Evolutionary conservation across 1,140 invertebrate genomes (phyloP).

Genomic region (Heterodera schachtii): DNA sequence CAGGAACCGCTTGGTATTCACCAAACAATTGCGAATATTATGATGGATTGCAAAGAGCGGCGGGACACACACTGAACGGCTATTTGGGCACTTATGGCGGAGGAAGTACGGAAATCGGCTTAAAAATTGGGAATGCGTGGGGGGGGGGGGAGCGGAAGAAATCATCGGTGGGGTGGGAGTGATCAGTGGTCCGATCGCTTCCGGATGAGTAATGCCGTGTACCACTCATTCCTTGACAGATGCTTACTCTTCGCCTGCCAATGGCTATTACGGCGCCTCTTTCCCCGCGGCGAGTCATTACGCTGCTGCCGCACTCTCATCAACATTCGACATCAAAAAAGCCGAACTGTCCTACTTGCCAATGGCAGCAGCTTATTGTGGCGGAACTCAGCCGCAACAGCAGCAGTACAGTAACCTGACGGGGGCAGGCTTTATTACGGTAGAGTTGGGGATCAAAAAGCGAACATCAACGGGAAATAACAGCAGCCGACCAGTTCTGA

Average conservation of each 20-base stretch:
- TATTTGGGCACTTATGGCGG: conserved; percentile 1
- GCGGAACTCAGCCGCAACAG: neutral
- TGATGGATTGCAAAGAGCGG: neutral
- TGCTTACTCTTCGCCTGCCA: neutral
- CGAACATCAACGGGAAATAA: neutral
- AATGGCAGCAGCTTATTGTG: conserved; percentile 1
- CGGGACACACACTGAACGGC: neutral
- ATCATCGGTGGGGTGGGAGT: neutral
- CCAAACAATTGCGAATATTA: neutral
- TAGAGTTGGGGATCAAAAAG: neutral
- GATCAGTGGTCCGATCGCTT: neutral
- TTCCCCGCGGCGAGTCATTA: conserved; percentile 10
- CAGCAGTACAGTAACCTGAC: neutral
- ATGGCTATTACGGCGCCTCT: neutral
- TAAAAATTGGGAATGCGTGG: neutral
- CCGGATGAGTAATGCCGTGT: neutral
- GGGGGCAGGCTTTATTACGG: neutral
- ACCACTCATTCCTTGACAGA: neutral
- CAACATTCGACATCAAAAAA: neutral
- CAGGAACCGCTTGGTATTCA: neutral
- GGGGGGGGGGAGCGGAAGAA: neutral
- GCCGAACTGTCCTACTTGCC: neutral
- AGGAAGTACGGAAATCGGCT: neutral
- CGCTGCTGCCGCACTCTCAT: conserved; percentile 3
- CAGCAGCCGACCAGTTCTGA: neutral